These are phyloP conservation scores for Ephydatia muelleri DNA, from an alignment of 37 sponge, comb jelly and placozoan genomes.

Conservation along the genomic window DNA sequence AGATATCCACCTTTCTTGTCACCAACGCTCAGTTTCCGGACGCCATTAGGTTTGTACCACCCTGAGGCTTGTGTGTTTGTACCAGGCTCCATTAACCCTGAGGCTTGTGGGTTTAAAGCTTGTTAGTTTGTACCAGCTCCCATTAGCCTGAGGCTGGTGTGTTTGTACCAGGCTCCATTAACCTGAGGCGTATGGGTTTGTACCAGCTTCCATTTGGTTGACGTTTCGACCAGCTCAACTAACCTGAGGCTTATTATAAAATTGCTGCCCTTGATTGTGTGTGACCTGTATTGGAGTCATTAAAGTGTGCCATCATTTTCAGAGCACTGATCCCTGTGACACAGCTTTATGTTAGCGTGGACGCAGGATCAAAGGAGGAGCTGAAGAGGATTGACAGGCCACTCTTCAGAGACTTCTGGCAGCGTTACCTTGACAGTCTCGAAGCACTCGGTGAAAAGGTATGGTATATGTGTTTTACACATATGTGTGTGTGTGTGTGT, in stretches of 20 bases:
- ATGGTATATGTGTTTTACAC: background rate
- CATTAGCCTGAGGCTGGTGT: background rate
- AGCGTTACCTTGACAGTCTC: constrained; percentile 79
- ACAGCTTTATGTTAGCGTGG: constrained; percentile 96
- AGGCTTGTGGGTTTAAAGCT: too few species aligned
- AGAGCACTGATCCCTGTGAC: constrained; percentile 88
- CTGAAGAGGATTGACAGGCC: constrained; percentile 95
- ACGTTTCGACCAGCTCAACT: too few species aligned
- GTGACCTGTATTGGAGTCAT: background rate
- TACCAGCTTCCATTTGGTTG: background rate
- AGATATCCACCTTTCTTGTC: constrained; percentile 93
- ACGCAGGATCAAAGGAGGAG: constrained; percentile 90
- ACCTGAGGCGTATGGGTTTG: background rate
- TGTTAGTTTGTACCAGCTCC: background rate
- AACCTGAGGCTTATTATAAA: too few species aligned
- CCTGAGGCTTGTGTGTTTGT: background rate
- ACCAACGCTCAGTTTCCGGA: constrained; percentile 97
- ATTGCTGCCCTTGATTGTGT: too few species aligned
- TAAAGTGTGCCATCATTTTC: background rate
- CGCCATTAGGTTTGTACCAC: constrained; percentile 82
- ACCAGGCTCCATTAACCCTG: background rate
- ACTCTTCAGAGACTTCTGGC: constrained; percentile 93
- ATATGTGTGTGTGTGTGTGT: background rate
- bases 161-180: too few species aligned
- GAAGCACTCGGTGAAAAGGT: constrained; percentile 84